Conservation (phyloP, 2,113 vertebrate species). For the Anguilla rostrata region DNA sequence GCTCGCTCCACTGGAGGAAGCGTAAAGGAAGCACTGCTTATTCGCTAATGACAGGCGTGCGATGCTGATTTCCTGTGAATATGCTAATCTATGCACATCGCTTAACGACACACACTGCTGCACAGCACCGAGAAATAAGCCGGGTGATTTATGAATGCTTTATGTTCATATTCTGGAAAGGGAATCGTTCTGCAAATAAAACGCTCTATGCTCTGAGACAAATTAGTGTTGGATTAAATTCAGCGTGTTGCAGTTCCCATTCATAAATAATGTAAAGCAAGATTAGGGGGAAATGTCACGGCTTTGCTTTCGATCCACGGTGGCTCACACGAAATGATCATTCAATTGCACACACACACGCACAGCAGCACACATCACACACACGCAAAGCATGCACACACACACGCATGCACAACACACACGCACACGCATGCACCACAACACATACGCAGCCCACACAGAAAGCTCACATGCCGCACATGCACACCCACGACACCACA, state of each 20-base stretch:
- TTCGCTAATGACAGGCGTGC: background rate
- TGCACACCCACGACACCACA: too few relatives aligned
- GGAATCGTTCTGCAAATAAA: background rate
- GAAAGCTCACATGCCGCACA: too few relatives aligned
- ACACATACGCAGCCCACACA: too few relatives aligned
- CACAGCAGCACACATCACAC: background rate
- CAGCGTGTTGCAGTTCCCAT: background rate
- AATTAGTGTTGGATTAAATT: conserved; percentile 14
- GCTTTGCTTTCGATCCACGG: background rate
- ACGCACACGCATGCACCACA: background rate
- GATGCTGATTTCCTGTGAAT: background rate
- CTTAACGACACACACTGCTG: background rate
- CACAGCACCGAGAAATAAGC: background rate
- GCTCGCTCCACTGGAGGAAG: background rate
- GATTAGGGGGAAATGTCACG: conserved; percentile 28
- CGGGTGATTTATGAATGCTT: background rate
- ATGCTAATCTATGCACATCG: background rate
- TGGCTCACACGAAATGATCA: background rate
- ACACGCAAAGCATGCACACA: too few relatives aligned
- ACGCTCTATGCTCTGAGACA: background rate
- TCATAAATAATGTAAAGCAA: conserved; percentile 23
- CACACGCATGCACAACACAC: background rate
- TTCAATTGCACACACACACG: background rate
- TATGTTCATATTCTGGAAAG: background rate
- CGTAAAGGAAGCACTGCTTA: background rate